Evolutionary conservation across 2,888 invertebrate species (phyloP), one percentile per base, ranked within the genome.

Genomic region (Epirrhoe tristata): DNA sequence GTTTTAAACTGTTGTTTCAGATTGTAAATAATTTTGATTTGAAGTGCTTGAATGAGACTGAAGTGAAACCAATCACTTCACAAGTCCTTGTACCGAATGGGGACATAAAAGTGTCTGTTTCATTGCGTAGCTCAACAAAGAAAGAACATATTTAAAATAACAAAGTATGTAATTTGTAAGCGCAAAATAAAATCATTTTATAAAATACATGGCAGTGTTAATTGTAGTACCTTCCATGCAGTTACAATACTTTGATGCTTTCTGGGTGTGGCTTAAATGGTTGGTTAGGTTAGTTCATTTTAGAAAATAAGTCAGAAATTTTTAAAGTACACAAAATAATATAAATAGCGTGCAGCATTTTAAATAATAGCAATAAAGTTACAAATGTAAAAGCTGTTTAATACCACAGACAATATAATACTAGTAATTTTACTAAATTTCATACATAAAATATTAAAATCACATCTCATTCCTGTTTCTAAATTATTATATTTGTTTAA

Each of bases 31-130:
- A 91, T 63, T 95, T 95, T 77, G 88, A 94, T 54, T 82, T 95
- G 56, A 85, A 93, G 54, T 93, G 94, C 75, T 73, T 83, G 53
- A 94, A 95, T 75, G 84, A 81, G 39, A 84, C 85, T 62, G 83
- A 87, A 67, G 84, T 95, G 10, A 87, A 91, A 59, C 89, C 95
- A 74, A 90, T 94, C 16, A 90, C 95, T 63, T 94, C 94, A 51
- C 82, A 94, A 80, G 93, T 95, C 6, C 89, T 95, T 58, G 92
- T 95, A 17, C 95, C 95, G 39, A 90, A 93, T 58, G 86, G 88
- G 72, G 87, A 93, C 17, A 84, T 95, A 56, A 83, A 90, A 63
- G 73, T 95, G 65, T 69, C 62, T 54, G 77, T 92, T 58, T 76
- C 73, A 34, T 63, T 55, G 8, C 61, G 71, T 3, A 46, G 54